Evolutionary conservation across 2,888 invertebrate genomes (phyloP), one percentile per base, ranked within the genome.

Genomic region (Hedychridium roseum): DNA sequence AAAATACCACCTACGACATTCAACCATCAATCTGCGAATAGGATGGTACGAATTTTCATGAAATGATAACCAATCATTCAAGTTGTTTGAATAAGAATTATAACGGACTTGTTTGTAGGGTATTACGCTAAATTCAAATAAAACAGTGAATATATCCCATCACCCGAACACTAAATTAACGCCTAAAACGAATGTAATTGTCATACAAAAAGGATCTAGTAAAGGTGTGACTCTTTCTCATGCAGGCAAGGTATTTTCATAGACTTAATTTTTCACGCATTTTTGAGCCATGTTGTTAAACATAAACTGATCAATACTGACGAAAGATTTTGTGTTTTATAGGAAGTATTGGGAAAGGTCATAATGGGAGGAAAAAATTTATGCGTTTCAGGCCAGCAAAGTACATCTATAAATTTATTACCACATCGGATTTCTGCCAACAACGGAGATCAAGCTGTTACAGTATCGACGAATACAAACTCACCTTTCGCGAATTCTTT

Each of bases 151-250:
- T 66, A 60, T 70, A 54, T 53, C 64, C 52, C 55, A 64, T 49
- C 57, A 70, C 51, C 51, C 69, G 16, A 70, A 65, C 34, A 50
- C 68, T 18, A 72, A 68, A 47, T 60, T 73, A 32, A 80, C 77
- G 55, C 73, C 81, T 16, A 86, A 85, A 73, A 82, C 84, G 39
- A 85, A 82, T 66, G 81, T 86, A 16, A 85, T 86, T 58, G 83
- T 86, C 15, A 83, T 86, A 17, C 84, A 84, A 65, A 86, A 86
- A 68, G 84, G 84, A 30, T 79, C 82, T 15, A 74, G 82, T 18
- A 75, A 83, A 65, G 82, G 82, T 34, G 71, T 79, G 23, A 74
- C 71, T n/a, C 58, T 78, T 40, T 72, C 77, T 31, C 76, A 70
- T 28, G 74, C 69, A 43, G 74, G 73, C 57, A 78, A 78, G 67